Evolutionary conservation across 2,797 vertebrate genomes (phyloP).

Genomic region (Gallinago solitaria): DNA sequence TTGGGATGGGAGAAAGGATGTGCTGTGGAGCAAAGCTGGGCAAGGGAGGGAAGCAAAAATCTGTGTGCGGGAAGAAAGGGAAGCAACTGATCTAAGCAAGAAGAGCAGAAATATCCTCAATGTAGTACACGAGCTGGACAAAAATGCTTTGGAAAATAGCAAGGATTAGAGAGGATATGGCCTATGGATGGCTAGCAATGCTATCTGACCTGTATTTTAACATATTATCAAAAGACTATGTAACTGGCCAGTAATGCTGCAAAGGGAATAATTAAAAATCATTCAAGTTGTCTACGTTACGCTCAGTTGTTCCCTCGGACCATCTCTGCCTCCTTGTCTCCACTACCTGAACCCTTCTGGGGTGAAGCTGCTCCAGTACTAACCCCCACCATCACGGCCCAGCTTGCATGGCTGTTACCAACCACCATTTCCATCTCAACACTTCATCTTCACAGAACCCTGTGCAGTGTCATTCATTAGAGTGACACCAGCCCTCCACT

Average conservation of each 20-base stretch:
- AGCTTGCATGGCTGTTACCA: not conserved
- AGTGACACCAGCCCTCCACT: not conserved
- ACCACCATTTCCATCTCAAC: not conserved
- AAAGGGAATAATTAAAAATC: not conserved
- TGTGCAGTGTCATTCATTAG: not conserved
- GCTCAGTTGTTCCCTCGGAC: rapidly evolving
- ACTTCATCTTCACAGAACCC: not conserved
- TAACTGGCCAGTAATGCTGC: not conserved
- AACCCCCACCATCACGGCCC: rapidly evolving
- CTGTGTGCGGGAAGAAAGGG: rapidly evolving
- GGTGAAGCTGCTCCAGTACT: not conserved
- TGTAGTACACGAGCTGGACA: not conserved
- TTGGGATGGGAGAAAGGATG: not conserved
- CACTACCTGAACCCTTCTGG: not conserved
- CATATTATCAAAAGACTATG: not conserved
- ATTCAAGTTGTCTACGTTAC: rapidly evolving
- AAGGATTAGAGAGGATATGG: not conserved
- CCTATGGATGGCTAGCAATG: not conserved
- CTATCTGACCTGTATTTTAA: not conserved
- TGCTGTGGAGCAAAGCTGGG: not conserved
- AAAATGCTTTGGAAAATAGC: not conserved
- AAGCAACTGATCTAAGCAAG: not conserved
- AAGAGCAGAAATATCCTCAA: not conserved
- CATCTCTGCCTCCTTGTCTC: not conserved
- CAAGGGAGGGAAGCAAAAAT: not conserved